Base-by-base conservation (phyloP, 2,113 vertebrate genomes). In the Seriola dumerili region DNA sequence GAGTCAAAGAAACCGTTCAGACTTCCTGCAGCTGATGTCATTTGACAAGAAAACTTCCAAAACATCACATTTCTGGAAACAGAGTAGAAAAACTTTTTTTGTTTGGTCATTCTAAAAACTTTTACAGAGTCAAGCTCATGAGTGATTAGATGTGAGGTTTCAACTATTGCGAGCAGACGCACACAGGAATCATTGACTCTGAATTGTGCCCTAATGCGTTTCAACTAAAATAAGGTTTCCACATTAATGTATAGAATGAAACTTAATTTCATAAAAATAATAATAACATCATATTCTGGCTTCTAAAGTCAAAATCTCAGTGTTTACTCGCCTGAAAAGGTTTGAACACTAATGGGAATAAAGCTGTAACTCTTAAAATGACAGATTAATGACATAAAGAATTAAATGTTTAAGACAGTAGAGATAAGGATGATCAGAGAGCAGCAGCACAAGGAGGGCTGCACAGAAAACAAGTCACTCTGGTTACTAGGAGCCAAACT, bases 1-100 rank as follows among this genome's bases (percentile, higher is more conserved):
- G 88, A 97, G 96, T 94, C 78, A 62, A 21, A 1, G 1, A 23
- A 36, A 42, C 38, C 38, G 8, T 16, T 14, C 59, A 58, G 52
- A 50, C 34, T 14, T 25, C 21, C n/a, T 29, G 5, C 13, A 29
- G 1, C n/a, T 6, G n/a, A 29, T 29, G 29, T 29, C 29, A 29
- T 29, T 29, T 29, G 38, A 38, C 5, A 38, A 38, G 5, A 38
- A 5, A 23, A 59, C 25, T 52, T 74, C n/a, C 25, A 16, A 21
- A 76, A 44, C 9, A 1, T 1, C 3, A 36, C 0, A 13, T 5
- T 29, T 23, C 29, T 54, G 11, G 8, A 13, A 8, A 29, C 3
- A 29, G 3, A 14, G 46, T 3, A 16, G 14, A 16, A 11, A 6
- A 42, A 42, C 40, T 3, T 13, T 16, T 8, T 25, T 5, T 34